Conservation (phyloP, 2,797 vertebrate genomes). For the Tauraco hartlaubi region DNA sequence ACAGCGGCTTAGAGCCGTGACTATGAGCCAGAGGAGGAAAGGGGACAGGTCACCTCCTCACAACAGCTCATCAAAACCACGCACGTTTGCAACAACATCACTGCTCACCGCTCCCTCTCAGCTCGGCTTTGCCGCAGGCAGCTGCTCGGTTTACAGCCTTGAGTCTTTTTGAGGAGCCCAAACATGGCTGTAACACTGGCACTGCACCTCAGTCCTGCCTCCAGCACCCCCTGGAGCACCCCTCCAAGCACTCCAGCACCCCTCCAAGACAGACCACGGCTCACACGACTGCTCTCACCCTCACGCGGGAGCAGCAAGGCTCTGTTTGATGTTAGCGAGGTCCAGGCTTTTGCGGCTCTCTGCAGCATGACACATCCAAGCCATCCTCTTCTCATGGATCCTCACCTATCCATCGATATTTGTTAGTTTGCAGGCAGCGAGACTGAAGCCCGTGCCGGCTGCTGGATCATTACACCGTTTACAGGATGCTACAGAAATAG, state of each 20-base stretch:
- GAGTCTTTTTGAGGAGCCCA: neutral
- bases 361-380: neutral
- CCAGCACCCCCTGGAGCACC: too few relatives aligned
- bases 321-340: neutral
- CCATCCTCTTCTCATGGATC: neutral
- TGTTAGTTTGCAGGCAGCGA: neutral
- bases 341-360: neutral
- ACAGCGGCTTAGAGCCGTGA: neutral
- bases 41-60: neutral
- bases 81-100: fast-evolving
- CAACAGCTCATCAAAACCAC: neutral
- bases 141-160: neutral
- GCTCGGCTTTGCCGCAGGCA: fast-evolving
- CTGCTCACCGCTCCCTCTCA: fast-evolving
- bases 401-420: neutral
- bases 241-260: too few relatives aligned
- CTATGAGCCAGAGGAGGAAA: neutral
- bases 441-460: neutral
- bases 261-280: too few relatives aligned
- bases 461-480: neutral
- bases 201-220: too few relatives aligned
- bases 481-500: neutral
- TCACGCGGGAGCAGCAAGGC: neutral
- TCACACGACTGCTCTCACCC: too few relatives aligned
- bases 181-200: fast-evolving